Evolutionary conservation across 1,140 invertebrate genomes (phyloP).

Genomic region (Papilio polyxenes): DNA sequence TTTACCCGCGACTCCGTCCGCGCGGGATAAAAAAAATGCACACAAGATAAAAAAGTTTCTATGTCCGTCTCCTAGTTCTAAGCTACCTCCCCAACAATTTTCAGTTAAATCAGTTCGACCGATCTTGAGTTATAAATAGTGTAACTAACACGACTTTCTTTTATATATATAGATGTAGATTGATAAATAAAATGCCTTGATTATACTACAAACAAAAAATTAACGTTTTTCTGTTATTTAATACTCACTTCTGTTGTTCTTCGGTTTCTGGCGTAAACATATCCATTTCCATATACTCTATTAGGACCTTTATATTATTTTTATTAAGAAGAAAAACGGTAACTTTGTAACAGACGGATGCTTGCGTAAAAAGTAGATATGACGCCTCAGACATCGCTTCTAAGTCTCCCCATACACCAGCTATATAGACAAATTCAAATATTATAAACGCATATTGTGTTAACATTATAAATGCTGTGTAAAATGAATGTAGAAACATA

Average conservation of each 20-base stretch:
- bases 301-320: conserved; percentile 49
- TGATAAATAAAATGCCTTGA: too few species aligned
- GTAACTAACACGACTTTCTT: too few species aligned
- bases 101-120: too few species aligned
- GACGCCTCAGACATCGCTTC: conserved; percentile 67
- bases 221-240: not conserved
- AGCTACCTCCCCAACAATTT: too few species aligned
- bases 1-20: too few species aligned
- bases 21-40: too few species aligned
- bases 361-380: conserved; percentile 68
- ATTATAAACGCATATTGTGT: conserved; percentile 64
- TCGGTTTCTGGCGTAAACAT: conserved; percentile 54
- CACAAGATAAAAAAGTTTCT: too few species aligned
- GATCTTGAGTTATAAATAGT: too few species aligned
- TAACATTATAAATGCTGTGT: conserved; percentile 53
- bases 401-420: conserved; percentile 63
- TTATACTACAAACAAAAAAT: too few species aligned
- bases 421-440: conserved; percentile 67
- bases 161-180: too few species aligned
- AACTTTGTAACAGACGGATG: conserved; percentile 66
- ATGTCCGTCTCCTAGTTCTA: too few species aligned
- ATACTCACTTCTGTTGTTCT: conserved; percentile 61
- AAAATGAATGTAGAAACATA: conserved; percentile 45
- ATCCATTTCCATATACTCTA: conserved; percentile 56
- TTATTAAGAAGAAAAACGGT: conserved; percentile 62